These are phyloP conservation scores for Nothoprocta pentlandii DNA, from an alignment of 2,113 vertebrate genomes.

Conservation along the genomic window DNA sequence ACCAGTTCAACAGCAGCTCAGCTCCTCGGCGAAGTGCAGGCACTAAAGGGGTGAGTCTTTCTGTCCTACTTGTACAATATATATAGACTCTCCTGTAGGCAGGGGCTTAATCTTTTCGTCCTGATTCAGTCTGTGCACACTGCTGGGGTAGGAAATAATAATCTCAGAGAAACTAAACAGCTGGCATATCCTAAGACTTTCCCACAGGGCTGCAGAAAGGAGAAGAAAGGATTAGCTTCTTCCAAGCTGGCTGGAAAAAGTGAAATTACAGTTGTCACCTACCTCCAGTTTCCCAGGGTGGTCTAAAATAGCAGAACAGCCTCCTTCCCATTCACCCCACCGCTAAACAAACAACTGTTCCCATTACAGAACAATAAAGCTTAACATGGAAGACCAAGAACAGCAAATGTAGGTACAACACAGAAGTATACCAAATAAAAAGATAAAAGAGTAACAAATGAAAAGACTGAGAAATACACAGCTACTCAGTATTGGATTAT, in stretches of 20 bases:
- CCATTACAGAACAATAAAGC: neutral
- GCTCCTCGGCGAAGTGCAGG: neutral
- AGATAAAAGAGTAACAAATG: neutral
- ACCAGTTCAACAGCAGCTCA: neutral
- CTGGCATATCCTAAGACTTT: neutral
- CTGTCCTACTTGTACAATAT: neutral
- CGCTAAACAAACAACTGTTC: neutral
- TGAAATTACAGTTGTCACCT: neutral
- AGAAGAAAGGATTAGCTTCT: neutral
- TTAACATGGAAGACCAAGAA: neutral
- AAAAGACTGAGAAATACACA: neutral
- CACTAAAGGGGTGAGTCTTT: neutral
- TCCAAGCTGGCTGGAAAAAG: neutral
- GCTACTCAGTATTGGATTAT: neutral
- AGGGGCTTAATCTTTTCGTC: neutral
- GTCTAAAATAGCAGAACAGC: neutral
- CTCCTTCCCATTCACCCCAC: neutral
- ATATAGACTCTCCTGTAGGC: neutral
- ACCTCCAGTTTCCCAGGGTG: conserved; percentile 2
- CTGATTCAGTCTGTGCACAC: neutral
- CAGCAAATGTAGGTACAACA: neutral
- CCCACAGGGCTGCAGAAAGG: neutral
- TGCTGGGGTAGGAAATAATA: neutral
- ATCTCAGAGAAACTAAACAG: neutral
- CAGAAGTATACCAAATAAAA: neutral